Evolutionary conservation across 2,888 invertebrate genomes (phyloP).

Genomic region (Oligia latruncula): DNA sequence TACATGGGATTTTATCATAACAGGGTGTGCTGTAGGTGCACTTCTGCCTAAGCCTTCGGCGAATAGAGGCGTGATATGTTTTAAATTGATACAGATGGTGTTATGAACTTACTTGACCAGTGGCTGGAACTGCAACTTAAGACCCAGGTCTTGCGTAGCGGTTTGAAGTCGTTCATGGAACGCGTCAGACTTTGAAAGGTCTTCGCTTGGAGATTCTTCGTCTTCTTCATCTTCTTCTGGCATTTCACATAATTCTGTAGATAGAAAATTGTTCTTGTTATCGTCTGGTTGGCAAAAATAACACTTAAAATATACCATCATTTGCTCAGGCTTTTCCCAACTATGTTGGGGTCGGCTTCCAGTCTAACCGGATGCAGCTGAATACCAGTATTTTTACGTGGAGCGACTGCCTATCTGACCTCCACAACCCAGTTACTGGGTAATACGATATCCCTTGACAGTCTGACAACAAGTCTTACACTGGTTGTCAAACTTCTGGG

Average conservation of each 20-base stretch:
- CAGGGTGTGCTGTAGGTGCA: neutral
- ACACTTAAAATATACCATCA: neutral
- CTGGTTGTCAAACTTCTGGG: neutral
- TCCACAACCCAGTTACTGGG: neutral
- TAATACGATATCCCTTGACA: neutral
- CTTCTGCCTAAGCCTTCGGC: neutral
- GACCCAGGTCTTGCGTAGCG: slow-evolving; percentile 91
- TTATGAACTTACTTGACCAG: slow-evolving; percentile 87
- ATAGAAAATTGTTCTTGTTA: neutral
- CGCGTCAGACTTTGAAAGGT: slow-evolving; percentile 79
- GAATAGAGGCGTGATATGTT: neutral
- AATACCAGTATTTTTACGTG: neutral
- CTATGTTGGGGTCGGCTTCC: neutral
- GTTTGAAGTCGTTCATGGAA: slow-evolving; percentile 90
- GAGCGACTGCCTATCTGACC: neutral
- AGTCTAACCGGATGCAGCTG: neutral
- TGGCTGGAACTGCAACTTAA: slow-evolving; percentile 91
- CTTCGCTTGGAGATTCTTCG: slow-evolving; percentile 74
- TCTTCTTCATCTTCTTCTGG: slow-evolving; percentile 92
- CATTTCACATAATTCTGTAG: slow-evolving; percentile 93
- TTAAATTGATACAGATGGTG: neutral
- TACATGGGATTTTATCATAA: neutral
- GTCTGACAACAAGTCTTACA: too few species aligned
- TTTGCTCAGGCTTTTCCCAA: neutral
- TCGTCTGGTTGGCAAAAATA: neutral